Base-by-base conservation (phyloP, 2,888 invertebrate species). In the Latrodectus elegans region DNA sequence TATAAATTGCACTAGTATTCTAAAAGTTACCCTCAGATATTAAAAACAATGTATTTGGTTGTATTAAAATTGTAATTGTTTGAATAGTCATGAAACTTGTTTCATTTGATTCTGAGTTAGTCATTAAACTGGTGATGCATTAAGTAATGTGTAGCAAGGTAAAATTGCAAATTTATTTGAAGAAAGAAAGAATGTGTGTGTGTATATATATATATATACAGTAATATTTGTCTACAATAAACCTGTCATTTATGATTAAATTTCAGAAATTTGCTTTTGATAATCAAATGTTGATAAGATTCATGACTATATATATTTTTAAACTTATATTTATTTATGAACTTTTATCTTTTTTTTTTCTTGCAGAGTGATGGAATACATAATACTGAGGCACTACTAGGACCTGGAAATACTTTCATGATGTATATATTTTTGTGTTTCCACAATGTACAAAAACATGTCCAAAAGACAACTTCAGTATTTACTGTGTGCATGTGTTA, bases 401-500 rank as follows among this genome's bases (percentile, higher is more conserved):
- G 49, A 68, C 26, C 60, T 71, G 68, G 76, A 71, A 71, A 72
- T 87, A 60, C n/a, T 65, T 64, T 72, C 80, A 79, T 76, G 49
- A 10, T 87, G 86, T 87, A 87, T 38, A 87, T 87, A 87, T n/a
- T 73, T 77, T 72, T 81, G 72, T 1, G 71, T 81, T 9, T 77
- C 65, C 38, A 76, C 17, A 73, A 71, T 87, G 81, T 87, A 87
- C 81, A 87, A 65, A 81, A 38, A 75, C 26, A 72, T 68, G 70
- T 80, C 85, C 38, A n/a, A 53, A 22, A 60, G 77, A 77, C 53
- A 49, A 73, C 77, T 76, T 86, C 86, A 86, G 86, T 86, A 86
- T 86, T 81, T 67, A 53, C 86, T 76, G 81, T 84, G 53, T 84
- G 78, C 85, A 86, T 80, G 85, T 76, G 53, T 72, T 53, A 64